Conservation (phyloP, 2,888 invertebrate genomes). For the Listrodromus nycthemerus region DNA sequence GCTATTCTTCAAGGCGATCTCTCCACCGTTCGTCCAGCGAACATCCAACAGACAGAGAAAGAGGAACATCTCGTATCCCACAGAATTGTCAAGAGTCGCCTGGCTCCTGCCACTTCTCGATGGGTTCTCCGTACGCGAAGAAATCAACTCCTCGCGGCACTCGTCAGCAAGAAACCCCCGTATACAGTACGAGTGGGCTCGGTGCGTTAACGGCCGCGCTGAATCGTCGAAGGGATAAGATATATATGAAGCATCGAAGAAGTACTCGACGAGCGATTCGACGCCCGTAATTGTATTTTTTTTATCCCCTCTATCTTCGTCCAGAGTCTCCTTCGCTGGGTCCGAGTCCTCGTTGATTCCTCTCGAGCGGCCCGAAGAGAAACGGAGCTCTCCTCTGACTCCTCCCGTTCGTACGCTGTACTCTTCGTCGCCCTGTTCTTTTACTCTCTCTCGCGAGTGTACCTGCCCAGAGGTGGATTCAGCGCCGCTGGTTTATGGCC, state of each 20-base stretch:
- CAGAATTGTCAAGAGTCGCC: slow-evolving; percentile 32
- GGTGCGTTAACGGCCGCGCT: slow-evolving; percentile 62
- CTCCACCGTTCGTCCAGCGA: background rate
- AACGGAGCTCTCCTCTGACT: slow-evolving; percentile 39
- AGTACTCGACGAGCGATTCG: slow-evolving; percentile 66
- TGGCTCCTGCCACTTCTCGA: slow-evolving; percentile 30
- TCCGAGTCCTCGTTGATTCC: slow-evolving; percentile 29
- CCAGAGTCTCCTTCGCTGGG: slow-evolving; percentile 22
- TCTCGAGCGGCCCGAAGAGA: slow-evolving; percentile 39
- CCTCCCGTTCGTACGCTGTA: slow-evolving; percentile 32
- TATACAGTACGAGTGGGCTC: slow-evolving; percentile 55
- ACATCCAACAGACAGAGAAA: slow-evolving; percentile 15
- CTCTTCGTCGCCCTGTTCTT: slow-evolving; percentile 44
- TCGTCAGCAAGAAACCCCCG: slow-evolving; percentile 47
- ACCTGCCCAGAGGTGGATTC: slow-evolving; percentile 36
- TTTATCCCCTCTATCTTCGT: slow-evolving; percentile 29
- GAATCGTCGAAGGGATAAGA: slow-evolving; percentile 59
- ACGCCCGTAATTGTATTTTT: slow-evolving; percentile 69
- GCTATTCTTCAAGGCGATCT: slow-evolving; percentile 12
- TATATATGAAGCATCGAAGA: slow-evolving; percentile 51
- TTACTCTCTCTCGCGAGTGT: slow-evolving; percentile 41
- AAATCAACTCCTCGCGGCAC: slow-evolving; percentile 52
- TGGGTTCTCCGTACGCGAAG: slow-evolving; percentile 49
- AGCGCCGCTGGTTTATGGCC: slow-evolving; percentile 59
- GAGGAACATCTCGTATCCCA: slow-evolving; percentile 17